Evolutionary conservation across 2,113 vertebrate species (phyloP).

Genomic region (Aegypius monachus): DNA sequence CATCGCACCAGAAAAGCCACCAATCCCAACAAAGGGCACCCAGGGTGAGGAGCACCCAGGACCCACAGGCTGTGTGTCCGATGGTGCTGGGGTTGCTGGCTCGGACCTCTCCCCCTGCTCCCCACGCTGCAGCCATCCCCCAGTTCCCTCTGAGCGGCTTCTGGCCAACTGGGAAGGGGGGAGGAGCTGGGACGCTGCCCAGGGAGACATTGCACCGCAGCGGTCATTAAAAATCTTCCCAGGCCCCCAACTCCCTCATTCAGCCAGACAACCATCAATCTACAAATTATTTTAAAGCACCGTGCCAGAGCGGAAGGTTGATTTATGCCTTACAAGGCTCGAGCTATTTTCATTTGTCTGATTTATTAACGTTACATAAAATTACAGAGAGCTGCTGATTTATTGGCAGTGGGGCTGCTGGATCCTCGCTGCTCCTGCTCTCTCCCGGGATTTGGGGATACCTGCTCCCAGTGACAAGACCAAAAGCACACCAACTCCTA

Average conservation of each 20-base stretch:
- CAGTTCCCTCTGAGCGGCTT: not conserved
- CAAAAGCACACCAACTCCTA: rapidly evolving
- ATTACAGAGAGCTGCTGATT: conserved; percentile 10
- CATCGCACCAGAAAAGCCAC: rapidly evolving
- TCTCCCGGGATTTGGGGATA: not conserved
- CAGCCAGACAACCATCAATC: not conserved
- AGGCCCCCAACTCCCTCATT: not conserved
- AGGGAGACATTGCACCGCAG: not conserved
- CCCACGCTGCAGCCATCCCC: not conserved
- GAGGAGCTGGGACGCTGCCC: not conserved
- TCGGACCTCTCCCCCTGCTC: rapidly evolving
- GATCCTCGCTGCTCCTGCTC: not conserved
- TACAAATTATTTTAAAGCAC: conserved; percentile 43
- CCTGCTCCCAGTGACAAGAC: not conserved
- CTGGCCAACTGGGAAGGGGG: not conserved
- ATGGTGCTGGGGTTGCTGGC: rapidly evolving
- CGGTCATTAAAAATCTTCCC: conserved; percentile 24
- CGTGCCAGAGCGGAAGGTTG: not conserved
- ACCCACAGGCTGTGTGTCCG: rapidly evolving
- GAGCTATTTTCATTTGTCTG: conserved; percentile 57
- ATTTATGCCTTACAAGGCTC: conserved; percentile 15
- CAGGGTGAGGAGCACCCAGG: not conserved
- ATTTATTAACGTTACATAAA: conserved; percentile 45
- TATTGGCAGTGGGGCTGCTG: not conserved
- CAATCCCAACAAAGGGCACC: not conserved